phyloP scores from a whole-genome alignment of 2,113 vertebrate species.

The Peucedramus taeniatus region DNA sequence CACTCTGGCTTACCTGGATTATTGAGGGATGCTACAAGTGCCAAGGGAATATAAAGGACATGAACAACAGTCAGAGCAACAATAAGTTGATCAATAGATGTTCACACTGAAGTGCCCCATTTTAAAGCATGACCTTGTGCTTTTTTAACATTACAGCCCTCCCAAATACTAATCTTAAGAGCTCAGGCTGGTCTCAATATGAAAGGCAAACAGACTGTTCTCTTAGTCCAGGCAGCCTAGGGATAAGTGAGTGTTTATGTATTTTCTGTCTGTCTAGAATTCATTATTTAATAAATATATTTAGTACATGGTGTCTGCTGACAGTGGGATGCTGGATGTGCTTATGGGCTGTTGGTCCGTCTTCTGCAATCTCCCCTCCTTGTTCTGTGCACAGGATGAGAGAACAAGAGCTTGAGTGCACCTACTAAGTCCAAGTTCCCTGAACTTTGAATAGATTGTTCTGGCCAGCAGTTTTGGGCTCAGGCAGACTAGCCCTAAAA shows the following conservation, averaged over 20 bases:
- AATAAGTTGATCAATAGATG: background rate
- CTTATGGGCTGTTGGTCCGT: background rate
- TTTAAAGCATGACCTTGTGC: background rate
- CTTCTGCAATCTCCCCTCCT: background rate
- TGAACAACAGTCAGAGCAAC: background rate
- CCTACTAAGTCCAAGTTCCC: background rate
- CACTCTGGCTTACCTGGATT: background rate
- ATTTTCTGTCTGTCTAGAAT: background rate
- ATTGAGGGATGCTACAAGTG: background rate
- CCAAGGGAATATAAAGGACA: background rate
- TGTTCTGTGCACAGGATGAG: background rate
- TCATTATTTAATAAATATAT: background rate
- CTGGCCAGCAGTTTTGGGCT: background rate
- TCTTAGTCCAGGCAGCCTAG: background rate
- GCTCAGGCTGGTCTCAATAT: background rate
- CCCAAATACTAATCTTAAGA: background rate
- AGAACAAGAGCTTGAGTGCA: background rate
- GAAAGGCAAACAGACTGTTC: background rate
- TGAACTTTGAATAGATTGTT: background rate
- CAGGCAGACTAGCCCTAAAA: background rate
- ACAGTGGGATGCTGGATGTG: background rate
- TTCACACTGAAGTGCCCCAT: fast-evolving
- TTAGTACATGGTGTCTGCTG: background rate
- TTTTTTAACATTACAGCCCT: background rate
- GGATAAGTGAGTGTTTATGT: background rate